Base-by-base conservation (phyloP, 2,888 invertebrate genomes). In the Calameuta filiformis region DNA sequence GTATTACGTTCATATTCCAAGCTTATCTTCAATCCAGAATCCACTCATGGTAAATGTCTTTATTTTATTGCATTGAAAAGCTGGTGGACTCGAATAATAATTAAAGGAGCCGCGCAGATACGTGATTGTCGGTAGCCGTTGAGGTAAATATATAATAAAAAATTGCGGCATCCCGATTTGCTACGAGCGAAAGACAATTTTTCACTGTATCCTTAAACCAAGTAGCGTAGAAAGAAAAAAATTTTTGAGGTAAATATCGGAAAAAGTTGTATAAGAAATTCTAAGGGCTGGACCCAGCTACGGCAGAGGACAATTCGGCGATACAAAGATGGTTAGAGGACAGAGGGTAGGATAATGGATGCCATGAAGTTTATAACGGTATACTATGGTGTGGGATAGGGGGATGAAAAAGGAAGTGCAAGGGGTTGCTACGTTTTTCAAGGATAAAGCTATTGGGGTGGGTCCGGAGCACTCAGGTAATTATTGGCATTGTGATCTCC, bases 401-500 rank as follows among this genome's bases (percentile, higher is more conserved):
- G 56, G 56, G 56, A 23, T 56, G 23, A 56, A 56, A 23, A 1
- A 9, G 56, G 68, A 56, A n/a, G 34, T 15, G 30, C 9, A 34
- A 33, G 77, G 40, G 71, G 77, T 75, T 76, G 75, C 75, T 80
- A 77, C 77, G 76, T 80, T 82, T 82, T 82, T 81, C 83, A 83
- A 83, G 87, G 85, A 87, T 87, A 83, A 84, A 84, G 85, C 85
- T 85, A 86, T 87, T 85, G 88, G 88, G 82, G 82, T 83, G 80
- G 80, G 80, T 79, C 84, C 84, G 85, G 87, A 86, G 83, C 88
- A 88, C 89, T 90, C 84, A 85, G 85, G 86, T 90, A 90, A 90
- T 90, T 89, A 90, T 90, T 89, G 89, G 88, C 84, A 90, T 90
- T 90, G 90, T 90, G 84, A 81, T 85, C 83, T 82, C 83, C 56